Evolutionary conservation across 2,113 vertebrate species (phyloP).

Genomic region (Noturus placidus): DNA sequence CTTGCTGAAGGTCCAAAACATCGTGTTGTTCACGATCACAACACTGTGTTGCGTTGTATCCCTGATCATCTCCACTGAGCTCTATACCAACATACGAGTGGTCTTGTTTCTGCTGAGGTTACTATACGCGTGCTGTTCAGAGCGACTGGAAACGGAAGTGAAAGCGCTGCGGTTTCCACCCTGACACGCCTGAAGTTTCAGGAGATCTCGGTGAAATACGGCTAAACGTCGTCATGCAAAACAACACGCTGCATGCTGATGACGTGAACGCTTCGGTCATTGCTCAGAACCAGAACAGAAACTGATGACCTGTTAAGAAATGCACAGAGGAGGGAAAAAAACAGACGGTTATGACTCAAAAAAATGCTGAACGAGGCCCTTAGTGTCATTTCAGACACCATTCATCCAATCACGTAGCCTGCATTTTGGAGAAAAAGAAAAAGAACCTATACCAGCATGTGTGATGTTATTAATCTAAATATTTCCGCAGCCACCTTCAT

Average conservation of each 20-base stretch:
- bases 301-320: not conserved
- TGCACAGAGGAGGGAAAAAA: not conserved
- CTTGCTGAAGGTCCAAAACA: too few species aligned
- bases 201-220: not conserved
- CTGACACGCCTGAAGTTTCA: not conserved
- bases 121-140: not conserved
- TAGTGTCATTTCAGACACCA: not conserved
- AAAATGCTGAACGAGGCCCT: not conserved
- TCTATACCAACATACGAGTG: too few species aligned
- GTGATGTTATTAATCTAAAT: too few species aligned
- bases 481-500: too few species aligned
- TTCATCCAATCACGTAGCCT: not conserved
- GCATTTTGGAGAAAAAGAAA: too few species aligned
- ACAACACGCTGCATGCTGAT: not conserved
- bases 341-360: not conserved
- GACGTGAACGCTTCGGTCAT: not conserved
- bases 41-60: not conserved
- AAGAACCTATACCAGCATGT: too few species aligned
- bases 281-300: not conserved
- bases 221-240: not conserved
- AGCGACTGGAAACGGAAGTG: not conserved
- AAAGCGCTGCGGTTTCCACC: not conserved
- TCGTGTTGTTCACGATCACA: not conserved
- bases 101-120: not conserved
- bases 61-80: not conserved